These are phyloP conservation scores for Tetragnatha montana DNA, from an alignment of 2,888 invertebrate species.

Conservation along the genomic window DNA sequence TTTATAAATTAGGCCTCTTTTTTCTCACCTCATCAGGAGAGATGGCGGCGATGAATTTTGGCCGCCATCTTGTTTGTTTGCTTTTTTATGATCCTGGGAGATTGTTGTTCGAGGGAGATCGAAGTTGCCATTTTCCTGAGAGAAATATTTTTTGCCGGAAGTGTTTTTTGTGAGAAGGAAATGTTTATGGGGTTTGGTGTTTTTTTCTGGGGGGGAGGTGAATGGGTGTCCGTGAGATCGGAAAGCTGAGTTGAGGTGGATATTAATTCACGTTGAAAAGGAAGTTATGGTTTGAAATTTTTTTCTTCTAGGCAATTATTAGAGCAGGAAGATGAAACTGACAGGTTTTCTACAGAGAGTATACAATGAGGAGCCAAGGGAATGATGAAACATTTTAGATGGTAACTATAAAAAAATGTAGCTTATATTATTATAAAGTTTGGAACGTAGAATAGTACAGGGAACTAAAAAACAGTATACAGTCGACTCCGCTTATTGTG, in stretches of 20 bases:
- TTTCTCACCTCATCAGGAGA: slow-evolving; percentile 26
- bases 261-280: too few relatives aligned
- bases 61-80: not conserved
- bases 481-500: too few relatives aligned
- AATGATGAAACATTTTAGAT: too few relatives aligned
- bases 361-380: too few relatives aligned
- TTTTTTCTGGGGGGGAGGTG: not conserved
- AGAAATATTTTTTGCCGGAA: slow-evolving; percentile 11
- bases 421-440: too few relatives aligned
- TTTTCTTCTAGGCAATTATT: too few relatives aligned
- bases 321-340: too few relatives aligned
- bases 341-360: too few relatives aligned
- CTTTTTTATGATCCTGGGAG: not conserved
- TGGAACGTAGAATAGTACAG: too few relatives aligned
- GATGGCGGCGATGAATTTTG: slow-evolving; percentile 43
- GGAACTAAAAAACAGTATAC: too few relatives aligned
- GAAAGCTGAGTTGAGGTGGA: not conserved
- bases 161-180: not conserved
- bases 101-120: slow-evolving; percentile 6
- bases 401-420: too few relatives aligned
- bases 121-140: slow-evolving; percentile 16
- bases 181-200: not conserved
- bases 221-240: not conserved
- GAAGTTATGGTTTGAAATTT: too few relatives aligned
- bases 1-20: slow-evolving; percentile 17